Evolutionary conservation across 2,888 invertebrate genomes (phyloP).

Genomic region (Sussaba pulchella): DNA sequence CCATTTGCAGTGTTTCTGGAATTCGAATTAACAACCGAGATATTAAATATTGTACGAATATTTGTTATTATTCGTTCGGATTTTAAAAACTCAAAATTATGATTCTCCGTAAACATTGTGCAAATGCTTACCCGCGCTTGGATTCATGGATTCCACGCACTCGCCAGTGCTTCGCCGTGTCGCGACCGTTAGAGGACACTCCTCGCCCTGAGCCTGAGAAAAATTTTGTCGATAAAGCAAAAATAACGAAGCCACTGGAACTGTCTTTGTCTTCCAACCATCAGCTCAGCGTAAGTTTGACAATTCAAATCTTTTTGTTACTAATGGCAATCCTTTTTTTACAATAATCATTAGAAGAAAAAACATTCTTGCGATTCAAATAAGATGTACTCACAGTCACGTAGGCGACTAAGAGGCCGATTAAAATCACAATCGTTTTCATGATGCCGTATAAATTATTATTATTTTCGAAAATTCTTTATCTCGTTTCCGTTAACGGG

Average conservation of each 20-base stretch:
- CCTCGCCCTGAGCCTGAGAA: conserved; percentile 14
- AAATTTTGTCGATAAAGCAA: not conserved
- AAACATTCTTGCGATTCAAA: not conserved
- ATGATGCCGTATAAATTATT: conserved; percentile 2
- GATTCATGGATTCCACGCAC: conserved; percentile 50
- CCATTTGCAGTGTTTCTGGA: conserved; percentile 43
- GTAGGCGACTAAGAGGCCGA: conserved; percentile 29
- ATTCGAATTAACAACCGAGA: not conserved
- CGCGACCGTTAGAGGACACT: conserved; percentile 54
- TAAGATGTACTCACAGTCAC: conserved; percentile 39
- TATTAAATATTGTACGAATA: no score
- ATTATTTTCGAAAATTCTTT: no score
- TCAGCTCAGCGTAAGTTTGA: no score
- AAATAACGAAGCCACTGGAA: not conserved
- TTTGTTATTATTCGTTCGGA: no score
- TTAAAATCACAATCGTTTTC: conserved; percentile 45
- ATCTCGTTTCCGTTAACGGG: no score
- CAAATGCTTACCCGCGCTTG: conserved; percentile 57
- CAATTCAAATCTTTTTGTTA: no score
- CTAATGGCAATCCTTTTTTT: no score
- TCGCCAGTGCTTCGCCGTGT: conserved; percentile 33
- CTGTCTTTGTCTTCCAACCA: no score
- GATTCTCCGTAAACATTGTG: not conserved
- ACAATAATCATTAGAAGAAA: not conserved
- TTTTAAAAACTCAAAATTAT: conserved; percentile 11